Percentiles rank a stretch among this genome's conserved stretches.
phyloP scores from a whole-genome alignment of 2,888 invertebrate species.

The Trissolcus japonicus region DNA sequence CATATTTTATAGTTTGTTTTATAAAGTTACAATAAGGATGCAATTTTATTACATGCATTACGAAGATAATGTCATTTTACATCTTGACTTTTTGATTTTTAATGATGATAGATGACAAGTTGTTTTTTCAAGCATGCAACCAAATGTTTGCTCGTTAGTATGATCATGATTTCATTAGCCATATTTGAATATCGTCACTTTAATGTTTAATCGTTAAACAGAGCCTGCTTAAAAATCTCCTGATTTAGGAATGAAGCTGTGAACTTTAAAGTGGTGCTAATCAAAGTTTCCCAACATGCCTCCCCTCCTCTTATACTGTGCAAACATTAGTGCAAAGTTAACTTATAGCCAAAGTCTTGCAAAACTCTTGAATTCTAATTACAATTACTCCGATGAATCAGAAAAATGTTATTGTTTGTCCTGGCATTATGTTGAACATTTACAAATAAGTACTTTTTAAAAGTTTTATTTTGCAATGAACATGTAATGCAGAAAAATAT shows the following conservation, averaged over 20 bases:
- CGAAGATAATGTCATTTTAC: too few species aligned
- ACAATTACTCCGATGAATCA: conserved; percentile 15
- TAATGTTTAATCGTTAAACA: conserved; percentile 4
- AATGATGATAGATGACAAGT: too few species aligned
- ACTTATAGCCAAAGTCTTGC: conserved; percentile 12
- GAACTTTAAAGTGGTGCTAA: conserved; percentile 27
- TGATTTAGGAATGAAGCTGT: conserved; percentile 15
- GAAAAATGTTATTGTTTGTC: not conserved
- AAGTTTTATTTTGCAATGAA: too few species aligned
- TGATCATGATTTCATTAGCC: too few species aligned
- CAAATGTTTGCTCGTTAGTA: too few species aligned
- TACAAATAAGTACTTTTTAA: too few species aligned
- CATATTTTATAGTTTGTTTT: too few species aligned
- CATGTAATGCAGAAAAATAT: too few species aligned
- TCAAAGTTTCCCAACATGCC: conserved; percentile 29
- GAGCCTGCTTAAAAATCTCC: not conserved
- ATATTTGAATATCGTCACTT: not conserved
- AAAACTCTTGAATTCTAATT: conserved; percentile 16
- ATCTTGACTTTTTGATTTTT: too few species aligned
- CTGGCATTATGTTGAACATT: not conserved
- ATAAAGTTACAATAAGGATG: too few species aligned
- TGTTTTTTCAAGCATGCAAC: too few species aligned
- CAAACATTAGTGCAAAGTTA: conserved; percentile 25
- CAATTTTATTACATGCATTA: too few species aligned
- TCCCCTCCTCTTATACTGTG: not conserved